A percentile compares a stretch with the other conserved stretches of the same genome.
Evolutionary conservation across 2,797 vertebrate species (phyloP).

Genomic region (Anas flavirostris): DNA sequence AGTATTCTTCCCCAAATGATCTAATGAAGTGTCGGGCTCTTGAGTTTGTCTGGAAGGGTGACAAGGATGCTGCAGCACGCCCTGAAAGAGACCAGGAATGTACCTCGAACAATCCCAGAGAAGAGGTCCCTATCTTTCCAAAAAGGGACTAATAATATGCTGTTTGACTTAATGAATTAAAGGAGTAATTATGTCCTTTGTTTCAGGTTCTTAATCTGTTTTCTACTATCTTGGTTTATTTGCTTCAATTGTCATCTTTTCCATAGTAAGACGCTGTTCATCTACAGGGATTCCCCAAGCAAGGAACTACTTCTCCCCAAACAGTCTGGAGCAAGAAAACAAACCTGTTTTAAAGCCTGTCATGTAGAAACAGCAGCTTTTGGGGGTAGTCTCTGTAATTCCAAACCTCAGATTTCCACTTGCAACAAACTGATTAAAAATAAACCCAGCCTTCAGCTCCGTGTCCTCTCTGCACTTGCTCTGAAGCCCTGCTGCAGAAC

Average conservation of each 20-base stretch:
- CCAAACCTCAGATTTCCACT: background rate
- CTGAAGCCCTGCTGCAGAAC: too few relatives aligned
- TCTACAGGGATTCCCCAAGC: background rate
- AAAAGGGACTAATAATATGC: rapidly evolving
- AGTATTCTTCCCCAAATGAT: background rate
- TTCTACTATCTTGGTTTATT: background rate
- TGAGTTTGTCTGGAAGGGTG: rapidly evolving
- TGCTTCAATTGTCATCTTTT: background rate
- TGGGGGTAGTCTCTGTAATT: background rate
- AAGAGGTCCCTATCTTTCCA: background rate
- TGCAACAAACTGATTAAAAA: background rate
- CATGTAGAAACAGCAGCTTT: background rate
- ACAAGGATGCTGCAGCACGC: rapidly evolving
- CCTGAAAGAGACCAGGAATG: background rate
- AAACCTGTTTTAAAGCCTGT: background rate
- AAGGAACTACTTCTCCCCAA: too few relatives aligned
- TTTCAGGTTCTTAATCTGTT: background rate
- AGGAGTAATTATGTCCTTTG: background rate
- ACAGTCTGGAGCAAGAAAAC: background rate
- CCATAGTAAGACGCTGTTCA: background rate
- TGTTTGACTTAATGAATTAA: background rate
- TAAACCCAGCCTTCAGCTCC: background rate
- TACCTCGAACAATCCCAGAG: background rate
- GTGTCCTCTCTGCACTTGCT: background rate
- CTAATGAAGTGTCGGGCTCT: background rate